Evolutionary conservation across 2,113 vertebrate genomes (phyloP).

Genomic region (Emydocephalus ijimae): DNA sequence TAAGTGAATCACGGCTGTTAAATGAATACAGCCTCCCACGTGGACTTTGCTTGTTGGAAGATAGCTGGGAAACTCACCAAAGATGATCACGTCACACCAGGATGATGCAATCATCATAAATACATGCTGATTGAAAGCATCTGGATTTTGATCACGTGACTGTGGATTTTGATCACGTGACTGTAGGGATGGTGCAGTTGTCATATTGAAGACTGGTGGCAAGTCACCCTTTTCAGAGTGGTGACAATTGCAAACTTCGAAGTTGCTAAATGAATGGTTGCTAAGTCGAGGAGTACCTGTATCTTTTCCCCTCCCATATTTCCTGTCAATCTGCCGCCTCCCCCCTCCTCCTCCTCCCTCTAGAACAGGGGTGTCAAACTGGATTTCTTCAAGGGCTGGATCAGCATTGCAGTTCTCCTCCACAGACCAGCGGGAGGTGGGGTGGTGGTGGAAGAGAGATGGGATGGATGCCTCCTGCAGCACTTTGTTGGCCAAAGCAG

Average conservation of each 20-base stretch:
- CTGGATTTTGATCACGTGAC: background rate
- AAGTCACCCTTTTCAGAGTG: background rate
- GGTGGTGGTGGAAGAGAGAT: no score
- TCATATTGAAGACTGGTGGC: background rate
- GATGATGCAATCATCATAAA: background rate
- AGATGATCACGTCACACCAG: background rate
- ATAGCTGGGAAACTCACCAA: background rate
- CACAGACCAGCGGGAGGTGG: no score
- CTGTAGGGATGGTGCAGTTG: background rate
- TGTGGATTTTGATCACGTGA: background rate
- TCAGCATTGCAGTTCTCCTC: no score
- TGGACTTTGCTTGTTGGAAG: background rate
- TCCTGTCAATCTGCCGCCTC: background rate
- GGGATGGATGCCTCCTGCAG: no score
- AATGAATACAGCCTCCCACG: background rate
- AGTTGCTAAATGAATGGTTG: background rate
- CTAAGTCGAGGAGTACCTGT: background rate
- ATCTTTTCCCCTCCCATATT: background rate
- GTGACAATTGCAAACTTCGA: background rate
- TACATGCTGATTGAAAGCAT: background rate
- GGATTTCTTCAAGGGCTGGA: no score
- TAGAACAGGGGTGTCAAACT: no score
- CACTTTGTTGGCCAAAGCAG: no score
- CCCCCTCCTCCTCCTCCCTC: background rate
- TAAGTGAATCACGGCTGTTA: background rate